Base-by-base conservation (phyloP, 1,140 invertebrate species). In the Eriosoma lanigerum region DNA sequence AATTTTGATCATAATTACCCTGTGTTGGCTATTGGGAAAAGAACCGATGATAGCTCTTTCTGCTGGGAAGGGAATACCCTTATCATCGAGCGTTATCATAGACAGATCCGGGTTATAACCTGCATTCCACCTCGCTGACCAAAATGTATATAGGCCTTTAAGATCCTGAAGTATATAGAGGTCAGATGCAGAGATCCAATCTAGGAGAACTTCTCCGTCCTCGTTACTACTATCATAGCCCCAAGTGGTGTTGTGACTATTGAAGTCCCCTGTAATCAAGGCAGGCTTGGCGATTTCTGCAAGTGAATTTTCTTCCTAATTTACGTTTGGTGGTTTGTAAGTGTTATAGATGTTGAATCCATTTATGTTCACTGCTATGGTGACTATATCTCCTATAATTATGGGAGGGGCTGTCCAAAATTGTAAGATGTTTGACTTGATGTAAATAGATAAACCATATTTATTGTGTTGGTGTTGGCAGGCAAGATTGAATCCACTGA, bases 1-100 rank as follows among this genome's bases (percentile, higher is more conserved):
- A 56, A 21, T 21, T 56, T 56, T 56, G n/a, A 56, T 56, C n/a
- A 56, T 56, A 56, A 56, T 56, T 21, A 56, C 52, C 52, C n/a
- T 56, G 10, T 54, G n/a, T 56, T 56, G 52, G n/a, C 52, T 56
- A 21, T 56, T 56, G 6, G 52, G n/a, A 56, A 56, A 56, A 21
- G 52, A 21, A 9, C 52, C 52, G 3, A 56, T 56, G n/a, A 56
- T 21, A 2, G n/a, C 21, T 56, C n/a, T 56, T 21, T 56, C 52
- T 56, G 52, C 52, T 21, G n/a, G n/a, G 52, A 3, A 21, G 52
- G n/a, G 52, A 8, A 21, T 21, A 21, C 52, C 52, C 21, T 56
- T n/a, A 21, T 56, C 52, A 21, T 56, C n/a, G n/a, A 56, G 1
- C 6, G 52, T 56, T 21, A 56, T 6, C 52, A 56, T 56, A 21